Base-by-base conservation (phyloP, 2,888 invertebrate species). In the Mylabris sibirica region DNA sequence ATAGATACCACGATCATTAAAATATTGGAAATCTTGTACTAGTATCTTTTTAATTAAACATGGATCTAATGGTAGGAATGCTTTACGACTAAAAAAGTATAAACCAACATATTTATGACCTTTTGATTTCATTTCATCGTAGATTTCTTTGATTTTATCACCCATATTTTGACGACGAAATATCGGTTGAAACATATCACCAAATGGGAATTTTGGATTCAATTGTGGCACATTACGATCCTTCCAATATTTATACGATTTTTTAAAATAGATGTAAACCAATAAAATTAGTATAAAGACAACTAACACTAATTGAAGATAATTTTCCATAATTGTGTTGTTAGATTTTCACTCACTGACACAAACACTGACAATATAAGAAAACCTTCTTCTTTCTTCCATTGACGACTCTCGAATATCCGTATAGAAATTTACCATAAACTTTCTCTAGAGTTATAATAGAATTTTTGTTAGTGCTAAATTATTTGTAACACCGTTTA, bases 1-100 rank as follows among this genome's bases (percentile, higher is more conserved):
- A 77, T 89, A 89, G 41, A 89, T 85, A 0, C 91, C 91, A 61
- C 91, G 88, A 74, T 91, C 90, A 80, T 89, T 87, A 74, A 92
- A 92, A 80, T 89, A 84, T 12, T 85, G 85, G 74, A 90, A 92
- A 78, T 92, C 91, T 75, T 73, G 75, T 12, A 74, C 71, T 74
- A 92, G 79, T 22, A 92, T 85, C 64, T 87, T 76, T 73, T 89
- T 90, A 1, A 89, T 88, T 69, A 92, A 78, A 14, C 89, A 87
- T 12, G 89, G 87, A 81, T 92, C 90, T 66, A 91, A 85, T 8
- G 92, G 84, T 34, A 91, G 80, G 38, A 92, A 80, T n/a, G 88
- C 88, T 2, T 90, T 90, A 49, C 88, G 85, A 69, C 88, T 86
- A 70, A 91, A 87, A 70, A 90, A 87, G 78, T 91, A 92, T 78